Evolutionary conservation across 2,797 vertebrate genomes (phyloP).

Genomic region (Leptatherina wallacei): DNA sequence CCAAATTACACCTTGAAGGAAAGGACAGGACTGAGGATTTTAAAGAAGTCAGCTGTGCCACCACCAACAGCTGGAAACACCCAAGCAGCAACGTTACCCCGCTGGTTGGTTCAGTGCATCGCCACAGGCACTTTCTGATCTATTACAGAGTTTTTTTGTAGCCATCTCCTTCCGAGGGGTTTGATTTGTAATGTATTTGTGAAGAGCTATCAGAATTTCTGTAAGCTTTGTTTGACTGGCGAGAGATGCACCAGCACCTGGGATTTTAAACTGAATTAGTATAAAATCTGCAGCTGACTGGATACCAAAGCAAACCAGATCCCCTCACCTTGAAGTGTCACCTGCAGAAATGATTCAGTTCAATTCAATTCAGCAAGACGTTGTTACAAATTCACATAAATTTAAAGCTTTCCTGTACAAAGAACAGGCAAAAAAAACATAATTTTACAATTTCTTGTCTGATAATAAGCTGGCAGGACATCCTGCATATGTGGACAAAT

Average conservation of each 20-base stretch:
- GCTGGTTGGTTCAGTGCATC: constrained; percentile 42
- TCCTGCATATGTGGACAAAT: not conserved
- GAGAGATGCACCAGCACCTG: not conserved
- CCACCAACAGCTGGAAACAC: constrained; percentile 61
- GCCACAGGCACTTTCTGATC: constrained; percentile 17
- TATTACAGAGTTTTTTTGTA: not conserved
- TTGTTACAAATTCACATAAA: too few species aligned
- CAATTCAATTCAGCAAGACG: not conserved
- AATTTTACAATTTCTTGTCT: too few species aligned
- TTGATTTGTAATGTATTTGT: not conserved
- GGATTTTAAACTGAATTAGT: constrained; percentile 47
- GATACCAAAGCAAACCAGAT: constrained; percentile 13
- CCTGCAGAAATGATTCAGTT: constrained; percentile 3
- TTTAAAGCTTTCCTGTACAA: too few species aligned
- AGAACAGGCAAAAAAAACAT: too few species aligned
- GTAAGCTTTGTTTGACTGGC: not conserved
- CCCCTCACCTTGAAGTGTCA: constrained; percentile 78
- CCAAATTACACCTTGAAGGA: constrained; percentile 66
- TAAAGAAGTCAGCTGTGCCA: constrained; percentile 42
- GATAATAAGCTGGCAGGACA: not conserved
- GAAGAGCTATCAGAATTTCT: too few species aligned
- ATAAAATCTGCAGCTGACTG: not conserved
- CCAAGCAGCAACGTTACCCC: constrained; percentile 74
- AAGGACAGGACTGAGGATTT: constrained; percentile 59
- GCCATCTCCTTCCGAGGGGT: too few species aligned